These are phyloP conservation scores for Lanistes nyassanus DNA, from an alignment of 1,140 invertebrate species.

Conservation along the genomic window DNA sequence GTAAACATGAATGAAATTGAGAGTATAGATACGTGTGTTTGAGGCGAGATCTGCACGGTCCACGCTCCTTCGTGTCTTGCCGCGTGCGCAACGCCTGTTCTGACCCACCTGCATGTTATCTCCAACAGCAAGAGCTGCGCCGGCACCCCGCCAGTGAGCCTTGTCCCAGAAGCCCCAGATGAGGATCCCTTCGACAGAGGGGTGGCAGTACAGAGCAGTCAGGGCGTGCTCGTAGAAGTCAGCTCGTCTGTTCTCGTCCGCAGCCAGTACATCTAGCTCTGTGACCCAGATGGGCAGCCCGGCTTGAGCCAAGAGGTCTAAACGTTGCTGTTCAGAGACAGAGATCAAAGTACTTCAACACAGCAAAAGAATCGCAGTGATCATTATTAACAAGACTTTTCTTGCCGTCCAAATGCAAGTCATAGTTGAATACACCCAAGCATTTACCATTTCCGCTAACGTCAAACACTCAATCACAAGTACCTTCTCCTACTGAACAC, in stretches of 20 bases:
- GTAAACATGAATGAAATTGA: no score
- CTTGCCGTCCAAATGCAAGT: no score
- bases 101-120: not conserved
- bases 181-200: conserved; percentile 50
- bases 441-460: no score
- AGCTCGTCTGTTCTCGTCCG: conserved; percentile 42
- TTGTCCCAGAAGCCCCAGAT: conserved; percentile 54
- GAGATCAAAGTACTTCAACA: no score
- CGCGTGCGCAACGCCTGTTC: not conserved
- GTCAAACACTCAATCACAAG: no score
- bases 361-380: no score
- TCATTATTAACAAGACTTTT: no score
- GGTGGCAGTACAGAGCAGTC: conserved; percentile 47
- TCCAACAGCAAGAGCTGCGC: conserved; percentile 25
- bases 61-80: no score
- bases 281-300: conserved; percentile 59
- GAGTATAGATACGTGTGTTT: no score
- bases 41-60: no score
- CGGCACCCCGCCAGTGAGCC: conserved; percentile 28
- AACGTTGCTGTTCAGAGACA: conserved; percentile 30
- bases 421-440: no score
- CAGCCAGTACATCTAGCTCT: conserved; percentile 41
- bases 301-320: conserved; percentile 47
- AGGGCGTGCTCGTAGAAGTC: conserved; percentile 38
- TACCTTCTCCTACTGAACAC: no score